Evolutionary conservation across 2,113 vertebrate genomes (phyloP).

Genomic region (Hymenochirus boettgeri): DNA sequence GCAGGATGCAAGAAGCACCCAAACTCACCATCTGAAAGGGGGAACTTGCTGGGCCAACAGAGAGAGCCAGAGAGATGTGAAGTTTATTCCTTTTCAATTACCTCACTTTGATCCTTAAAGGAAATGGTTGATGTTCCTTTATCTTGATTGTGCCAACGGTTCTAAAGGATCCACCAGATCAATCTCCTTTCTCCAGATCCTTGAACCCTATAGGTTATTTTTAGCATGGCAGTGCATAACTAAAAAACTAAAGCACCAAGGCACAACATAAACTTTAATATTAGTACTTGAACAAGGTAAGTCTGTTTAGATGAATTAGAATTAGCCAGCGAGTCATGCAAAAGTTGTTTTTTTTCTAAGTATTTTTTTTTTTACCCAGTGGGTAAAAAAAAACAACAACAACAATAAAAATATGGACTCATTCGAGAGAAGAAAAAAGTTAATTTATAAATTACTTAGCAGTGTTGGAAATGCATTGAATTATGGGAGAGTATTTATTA

Average conservation of each 20-base stretch:
- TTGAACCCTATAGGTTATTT: constrained; percentile 64
- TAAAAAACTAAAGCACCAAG: constrained; percentile 68
- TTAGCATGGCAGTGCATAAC: constrained; percentile 80
- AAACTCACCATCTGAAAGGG: constrained; percentile 98
- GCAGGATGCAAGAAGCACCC: constrained; percentile 97
- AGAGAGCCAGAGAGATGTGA: constrained; percentile 24
- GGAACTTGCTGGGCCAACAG: constrained; percentile 56
- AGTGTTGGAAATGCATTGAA: constrained; percentile 74
- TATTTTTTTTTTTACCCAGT: constrained; percentile 53
- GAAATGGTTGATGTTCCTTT: constrained; percentile 64
- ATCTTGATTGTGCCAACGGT: constrained; percentile 78
- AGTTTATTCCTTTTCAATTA: constrained; percentile 81
- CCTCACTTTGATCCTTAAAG: constrained; percentile 73
- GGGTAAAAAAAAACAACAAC: constrained; percentile 47
- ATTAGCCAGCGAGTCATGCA: constrained; percentile 71
- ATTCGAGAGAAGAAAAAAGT: constrained; percentile 58
- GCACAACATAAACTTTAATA: constrained; percentile 71
- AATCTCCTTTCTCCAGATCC: constrained; percentile 60
- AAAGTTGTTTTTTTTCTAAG: constrained; percentile 52
- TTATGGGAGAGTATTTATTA: constrained; percentile 94
- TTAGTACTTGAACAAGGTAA: constrained; percentile 96
- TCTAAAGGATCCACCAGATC: constrained; percentile 68
- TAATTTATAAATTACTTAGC: constrained; percentile 84
- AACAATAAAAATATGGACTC: constrained; percentile 55
- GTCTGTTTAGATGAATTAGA: constrained; percentile 78